Evolutionary conservation across 2,797 vertebrate genomes (phyloP).

Genomic region (Phaenicophaeus curvirostris): DNA sequence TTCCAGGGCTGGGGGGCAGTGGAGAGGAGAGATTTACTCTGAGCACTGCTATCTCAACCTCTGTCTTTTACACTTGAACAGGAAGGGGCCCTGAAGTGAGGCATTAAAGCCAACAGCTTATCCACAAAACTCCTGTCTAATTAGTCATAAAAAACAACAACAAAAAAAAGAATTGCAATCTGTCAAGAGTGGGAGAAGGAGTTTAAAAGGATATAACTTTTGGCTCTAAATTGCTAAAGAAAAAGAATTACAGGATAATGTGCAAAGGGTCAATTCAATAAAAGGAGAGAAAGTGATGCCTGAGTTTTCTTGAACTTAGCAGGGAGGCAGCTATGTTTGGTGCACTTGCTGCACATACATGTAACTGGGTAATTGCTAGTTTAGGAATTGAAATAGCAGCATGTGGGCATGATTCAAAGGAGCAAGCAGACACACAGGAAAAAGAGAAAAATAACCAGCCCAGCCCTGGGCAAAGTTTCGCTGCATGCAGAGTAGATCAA

Average conservation of each 20-base stretch:
- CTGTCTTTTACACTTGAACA: neutral
- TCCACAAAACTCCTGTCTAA: conserved; percentile 15
- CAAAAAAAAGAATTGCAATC: neutral
- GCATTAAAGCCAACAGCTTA: conserved; percentile 12
- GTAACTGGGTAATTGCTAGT: conserved; percentile 4
- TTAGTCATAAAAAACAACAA: neutral
- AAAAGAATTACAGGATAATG: neutral
- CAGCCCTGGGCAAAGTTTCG: neutral
- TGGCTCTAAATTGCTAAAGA: conserved; percentile 16
- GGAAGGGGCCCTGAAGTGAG: conserved; percentile 5
- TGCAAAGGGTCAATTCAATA: conserved; percentile 15
- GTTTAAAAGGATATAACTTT: conserved; percentile 40
- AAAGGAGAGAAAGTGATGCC: neutral
- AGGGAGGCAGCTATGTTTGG: neutral
- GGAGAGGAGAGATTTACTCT: neutral
- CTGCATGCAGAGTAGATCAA: conserved; percentile 15
- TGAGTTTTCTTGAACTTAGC: neutral
- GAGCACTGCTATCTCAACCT: neutral
- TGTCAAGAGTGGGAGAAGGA: conserved; percentile 3
- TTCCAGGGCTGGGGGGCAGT: neutral
- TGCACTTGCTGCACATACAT: neutral
- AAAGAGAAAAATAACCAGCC: neutral
- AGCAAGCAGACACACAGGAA: neutral
- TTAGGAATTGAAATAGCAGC: conserved; percentile 39
- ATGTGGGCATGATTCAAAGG: conserved; percentile 7